Conservation (phyloP, 92 coral and sea anemone genomes). For the Parazoanthus atlanticus region DNA sequence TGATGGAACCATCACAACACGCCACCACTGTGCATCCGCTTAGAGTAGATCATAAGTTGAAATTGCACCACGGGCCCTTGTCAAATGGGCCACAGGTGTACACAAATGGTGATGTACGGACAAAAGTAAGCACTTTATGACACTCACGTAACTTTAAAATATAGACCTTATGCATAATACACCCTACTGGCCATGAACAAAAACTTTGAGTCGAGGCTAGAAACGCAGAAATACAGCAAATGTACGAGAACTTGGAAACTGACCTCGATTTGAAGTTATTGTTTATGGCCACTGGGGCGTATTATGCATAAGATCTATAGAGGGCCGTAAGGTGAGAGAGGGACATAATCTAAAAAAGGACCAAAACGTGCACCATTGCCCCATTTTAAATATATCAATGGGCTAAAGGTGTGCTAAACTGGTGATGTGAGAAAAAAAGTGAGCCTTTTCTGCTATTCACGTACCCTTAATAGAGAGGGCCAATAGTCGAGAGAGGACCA, state of each 20-base stretch:
- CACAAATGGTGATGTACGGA: conserved; percentile 22
- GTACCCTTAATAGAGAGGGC: not conserved
- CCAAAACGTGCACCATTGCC: not conserved
- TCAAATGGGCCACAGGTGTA: conserved; percentile 16
- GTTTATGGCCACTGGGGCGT: no score
- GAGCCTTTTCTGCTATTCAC: not conserved
- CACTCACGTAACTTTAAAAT: not conserved
- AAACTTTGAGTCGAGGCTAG: no score
- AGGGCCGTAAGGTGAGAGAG: not conserved
- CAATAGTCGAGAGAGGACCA: not conserved
- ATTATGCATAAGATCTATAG: no score
- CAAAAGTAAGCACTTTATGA: conserved; percentile 39
- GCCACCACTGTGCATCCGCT: conserved; percentile 6
- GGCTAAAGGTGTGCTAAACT: no score
- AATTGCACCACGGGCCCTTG: not conserved
- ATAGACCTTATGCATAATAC: no score
- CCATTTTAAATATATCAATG: not conserved
- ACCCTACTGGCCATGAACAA: no score
- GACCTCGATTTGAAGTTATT: no score
- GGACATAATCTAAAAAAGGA: no score
- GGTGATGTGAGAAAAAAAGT: not conserved
- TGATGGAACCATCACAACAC: conserved; percentile 49
- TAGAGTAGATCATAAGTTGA: not conserved
- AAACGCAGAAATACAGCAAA: no score
- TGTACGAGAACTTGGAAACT: no score